phyloP scores from a whole-genome alignment of 2,888 invertebrate genomes.

The Synergus laeviventris region DNA sequence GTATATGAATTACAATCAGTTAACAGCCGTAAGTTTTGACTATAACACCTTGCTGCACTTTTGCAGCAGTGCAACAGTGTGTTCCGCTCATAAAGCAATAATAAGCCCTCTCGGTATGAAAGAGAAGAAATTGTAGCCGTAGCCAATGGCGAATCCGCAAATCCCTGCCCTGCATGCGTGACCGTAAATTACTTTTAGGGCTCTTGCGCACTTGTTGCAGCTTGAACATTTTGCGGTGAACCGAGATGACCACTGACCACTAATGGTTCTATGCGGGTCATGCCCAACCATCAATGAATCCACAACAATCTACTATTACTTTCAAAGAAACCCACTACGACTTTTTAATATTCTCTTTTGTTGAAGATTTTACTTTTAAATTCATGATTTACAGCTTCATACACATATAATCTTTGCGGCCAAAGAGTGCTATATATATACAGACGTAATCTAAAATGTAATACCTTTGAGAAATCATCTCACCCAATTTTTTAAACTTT shows the following conservation, averaged over 20 bases:
- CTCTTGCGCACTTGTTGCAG: constrained; percentile 57
- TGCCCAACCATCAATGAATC: constrained; percentile 15
- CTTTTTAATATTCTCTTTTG: not conserved
- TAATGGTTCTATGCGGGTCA: constrained; percentile 59
- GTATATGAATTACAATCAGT: constrained; percentile 49
- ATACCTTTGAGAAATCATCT: too few species aligned
- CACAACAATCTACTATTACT: constrained; percentile 6
- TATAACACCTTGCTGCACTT: not conserved
- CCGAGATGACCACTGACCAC: constrained; percentile 63
- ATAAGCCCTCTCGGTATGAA: constrained; percentile 49
- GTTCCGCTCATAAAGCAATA: constrained; percentile 60
- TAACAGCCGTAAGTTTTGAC: constrained; percentile 40
- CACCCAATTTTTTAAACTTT: too few species aligned
- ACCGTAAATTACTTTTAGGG: constrained; percentile 69
- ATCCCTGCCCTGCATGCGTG: constrained; percentile 55
- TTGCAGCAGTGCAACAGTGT: constrained; percentile 14
- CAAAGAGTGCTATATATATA: too few species aligned
- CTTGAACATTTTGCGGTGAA: constrained; percentile 65
- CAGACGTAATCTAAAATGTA: too few species aligned
- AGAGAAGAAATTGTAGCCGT: constrained; percentile 56
- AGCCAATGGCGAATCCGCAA: constrained; percentile 57
- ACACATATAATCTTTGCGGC: too few species aligned
- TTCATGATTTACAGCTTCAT: not conserved
- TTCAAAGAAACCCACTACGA: not conserved
- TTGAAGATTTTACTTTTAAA: not conserved